Conservation (phyloP, 2,888 invertebrate genomes). For the Eulithis prunata region DNA sequence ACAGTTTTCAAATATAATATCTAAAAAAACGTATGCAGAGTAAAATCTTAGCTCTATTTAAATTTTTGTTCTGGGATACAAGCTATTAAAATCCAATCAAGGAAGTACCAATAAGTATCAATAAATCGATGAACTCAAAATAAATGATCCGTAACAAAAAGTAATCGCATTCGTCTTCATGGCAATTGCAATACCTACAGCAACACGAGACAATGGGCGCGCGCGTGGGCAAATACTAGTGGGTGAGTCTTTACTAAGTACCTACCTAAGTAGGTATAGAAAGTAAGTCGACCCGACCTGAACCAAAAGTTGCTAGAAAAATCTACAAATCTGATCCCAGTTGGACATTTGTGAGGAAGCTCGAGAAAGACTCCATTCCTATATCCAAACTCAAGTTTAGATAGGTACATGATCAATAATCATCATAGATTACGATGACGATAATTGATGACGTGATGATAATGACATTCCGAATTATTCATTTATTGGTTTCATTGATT, state of each 20-base stretch:
- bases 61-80: too few relatives aligned
- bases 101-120: conserved; percentile 8
- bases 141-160: conserved; percentile 51
- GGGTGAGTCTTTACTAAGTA: conserved; percentile 34
- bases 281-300: conserved; percentile 1
- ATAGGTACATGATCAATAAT: too few relatives aligned
- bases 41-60: too few relatives aligned
- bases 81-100: conserved; percentile 3
- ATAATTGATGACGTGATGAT: background rate
- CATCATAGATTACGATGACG: too few relatives aligned
- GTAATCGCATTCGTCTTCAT: conserved; percentile 46
- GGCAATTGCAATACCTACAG: conserved; percentile 14
- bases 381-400: too few relatives aligned
- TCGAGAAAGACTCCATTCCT: too few relatives aligned
- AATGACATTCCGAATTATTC: background rate
- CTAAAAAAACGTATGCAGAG: too few relatives aligned
- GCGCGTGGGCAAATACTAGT: conserved; percentile 58
- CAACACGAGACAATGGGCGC: conserved; percentile 64
- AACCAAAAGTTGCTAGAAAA: too few relatives aligned
- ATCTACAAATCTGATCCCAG: too few relatives aligned
- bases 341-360: too few relatives aligned
- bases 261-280: too few relatives aligned
- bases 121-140: conserved; percentile 34
- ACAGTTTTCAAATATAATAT: too few relatives aligned
- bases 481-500: background rate